Evolutionary conservation across 2,888 invertebrate genomes (phyloP).

Genomic region (Andricus quercusramuli): DNA sequence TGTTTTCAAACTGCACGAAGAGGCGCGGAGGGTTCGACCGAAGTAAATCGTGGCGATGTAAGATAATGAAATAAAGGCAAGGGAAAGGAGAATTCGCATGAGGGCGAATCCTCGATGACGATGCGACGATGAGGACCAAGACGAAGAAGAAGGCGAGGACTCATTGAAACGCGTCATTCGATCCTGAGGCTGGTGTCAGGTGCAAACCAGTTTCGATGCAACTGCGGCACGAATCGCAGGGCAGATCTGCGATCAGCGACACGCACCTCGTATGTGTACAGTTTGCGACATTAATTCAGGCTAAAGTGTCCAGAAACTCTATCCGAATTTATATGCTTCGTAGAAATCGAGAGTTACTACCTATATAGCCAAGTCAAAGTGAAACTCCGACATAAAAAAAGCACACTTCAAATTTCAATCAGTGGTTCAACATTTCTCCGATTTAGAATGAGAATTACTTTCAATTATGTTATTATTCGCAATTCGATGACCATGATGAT

Average conservation of each 20-base stretch:
- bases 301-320: slow-evolving; percentile 31
- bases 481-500: no score
- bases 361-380: neutral
- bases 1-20: slow-evolving; percentile 49
- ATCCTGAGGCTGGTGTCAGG: slow-evolving; percentile 76
- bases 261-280: slow-evolving; percentile 49
- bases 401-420: no score
- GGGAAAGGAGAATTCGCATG: slow-evolving; percentile 52
- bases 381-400: neutral
- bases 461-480: no score
- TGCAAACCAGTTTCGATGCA: slow-evolving; percentile 76
- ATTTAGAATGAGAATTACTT: no score
- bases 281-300: slow-evolving; percentile 45
- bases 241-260: slow-evolving; percentile 52
- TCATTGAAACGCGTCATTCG: slow-evolving; percentile 77
- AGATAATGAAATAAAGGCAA: slow-evolving; percentile 48
- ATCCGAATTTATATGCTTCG: slow-evolving; percentile 20
- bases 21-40: slow-evolving; percentile 37
- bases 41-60: slow-evolving; percentile 52
- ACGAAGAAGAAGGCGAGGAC: slow-evolving; percentile 47
- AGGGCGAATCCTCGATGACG: slow-evolving; percentile 49
- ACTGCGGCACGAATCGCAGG: slow-evolving; percentile 51
- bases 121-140: slow-evolving; percentile 51
- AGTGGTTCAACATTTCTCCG: no score
- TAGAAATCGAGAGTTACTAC: slow-evolving; percentile 29